Base-by-base conservation (phyloP, 2,797 vertebrate species). In the Acanthurus lineatus region DNA sequence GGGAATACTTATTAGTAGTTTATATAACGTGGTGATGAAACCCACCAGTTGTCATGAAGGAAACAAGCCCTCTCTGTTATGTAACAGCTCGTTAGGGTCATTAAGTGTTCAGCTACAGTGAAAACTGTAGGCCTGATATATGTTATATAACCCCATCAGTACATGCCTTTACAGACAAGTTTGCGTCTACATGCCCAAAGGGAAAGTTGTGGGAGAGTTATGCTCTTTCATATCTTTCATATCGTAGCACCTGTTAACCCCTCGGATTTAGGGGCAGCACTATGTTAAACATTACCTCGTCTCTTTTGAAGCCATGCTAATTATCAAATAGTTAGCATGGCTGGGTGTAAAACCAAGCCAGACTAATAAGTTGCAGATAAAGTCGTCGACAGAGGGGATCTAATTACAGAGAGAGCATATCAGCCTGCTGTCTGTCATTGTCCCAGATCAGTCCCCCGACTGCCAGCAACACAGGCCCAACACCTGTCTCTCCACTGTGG, bases 351-450 rank as follows among this genome's bases (percentile, higher is more conserved):
- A 83, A 68, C 51, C 22, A 4, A 42, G 58, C 51, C 20, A 67
- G 49, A 86, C 82, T 17, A 86, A 88, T 88, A 60, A 65, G 88
- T 71, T 84, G 77, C 73, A 74, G 28, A 79, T 75, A 48, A 47
- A 76, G 76, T 44, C 61, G 17, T 82, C 76, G 77, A n/a, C 58
- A 59, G 15, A 65, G 69, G 44, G 78, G 85, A 77, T 94, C 83
- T 89, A 69, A 86, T 93, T 90, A 88, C 91, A 35, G 6, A 69
- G 68, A 68, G 64, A 15, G 61, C 42, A 49, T 72, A 82, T 86
- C 73, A 76, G 70, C 89, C 90, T 82, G 85, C 90, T 94, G 91
- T 89, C 84, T 85, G 51, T 84, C 59, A 44, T 89, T 91, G 89
- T 91, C 66, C 45, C 75, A 42, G 68, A 81, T 52, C 70, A n/a